Percentiles rank a stretch among this genome's conserved stretches.
These are phyloP conservation scores for Zaprionus taronus DNA, from an alignment of 1,140 invertebrate species.

Conservation along the genomic window DNA sequence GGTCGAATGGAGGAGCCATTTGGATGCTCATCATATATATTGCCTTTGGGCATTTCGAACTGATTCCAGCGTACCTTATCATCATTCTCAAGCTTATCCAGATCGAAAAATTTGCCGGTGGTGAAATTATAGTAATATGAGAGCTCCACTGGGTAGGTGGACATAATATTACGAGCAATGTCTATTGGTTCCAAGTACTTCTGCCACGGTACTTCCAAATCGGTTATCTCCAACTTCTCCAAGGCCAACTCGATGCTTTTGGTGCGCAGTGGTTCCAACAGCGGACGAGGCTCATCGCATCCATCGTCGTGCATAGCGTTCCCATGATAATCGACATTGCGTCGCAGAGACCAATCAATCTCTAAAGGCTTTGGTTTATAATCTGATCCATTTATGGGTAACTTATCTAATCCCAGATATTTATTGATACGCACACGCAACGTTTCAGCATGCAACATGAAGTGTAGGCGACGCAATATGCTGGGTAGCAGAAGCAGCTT, in stretches of 20 bases:
- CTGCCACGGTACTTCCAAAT: conserved; percentile 84
- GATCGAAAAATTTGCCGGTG: conserved; percentile 12
- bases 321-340: conserved; percentile 69
- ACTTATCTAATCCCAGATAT: conserved; percentile 50
- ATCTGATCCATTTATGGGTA: conserved; percentile 36
- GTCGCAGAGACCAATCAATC: conserved; percentile 66
- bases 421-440: conserved; percentile 64
- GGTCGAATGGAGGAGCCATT: background rate
- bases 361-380: conserved; percentile 64
- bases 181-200: conserved; percentile 88
- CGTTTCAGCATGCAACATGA: conserved; percentile 72
- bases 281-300: conserved; percentile 43
- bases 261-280: conserved; percentile 59
- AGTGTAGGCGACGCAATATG: conserved; percentile 88
- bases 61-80: conserved; percentile 63
- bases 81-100: conserved; percentile 51
- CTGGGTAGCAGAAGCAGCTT: conserved; percentile 95
- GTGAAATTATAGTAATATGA: conserved; percentile 86
- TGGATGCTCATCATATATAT: conserved; percentile 37
- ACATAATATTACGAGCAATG: conserved; percentile 86
- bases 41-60: conserved; percentile 59
- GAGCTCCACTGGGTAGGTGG: conserved; percentile 88
- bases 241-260: conserved; percentile 42
- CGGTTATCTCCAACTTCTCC: conserved; percentile 44
- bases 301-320: conserved; percentile 56